A percentile compares a stretch with the other conserved stretches of the same genome.
Conservation (phyloP, 2,113 vertebrate genomes). For the Danio rerio region GRCz12tu NC_133199.1:6448001-6448500, state of each 20-base stretch:
- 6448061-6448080: neutral
- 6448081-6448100: neutral
- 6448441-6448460: slow-evolving; percentile 17
- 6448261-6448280: neutral
- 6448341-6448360: slow-evolving; percentile 48
- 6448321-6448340: neutral
- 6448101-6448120: neutral
- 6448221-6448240: neutral
- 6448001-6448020: neutral
- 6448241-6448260: neutral
- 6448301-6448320: neutral
- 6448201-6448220: neutral
- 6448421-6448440: slow-evolving; percentile 61
- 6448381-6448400: slow-evolving; percentile 41
- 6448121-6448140: neutral
- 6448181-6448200: slow-evolving; percentile 2
- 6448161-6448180: neutral
- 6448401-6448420: slow-evolving; percentile 59
- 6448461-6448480: slow-evolving; percentile 3
- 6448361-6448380: no score
- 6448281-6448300: neutral
- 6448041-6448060: neutral
- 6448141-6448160: neutral
- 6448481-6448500: neutral
- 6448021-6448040: neutral